Evolutionary conservation across 2,113 vertebrate species (phyloP), one percentile per base, ranked within the genome.

Genomic region (Noctilio leporinus): DNA sequence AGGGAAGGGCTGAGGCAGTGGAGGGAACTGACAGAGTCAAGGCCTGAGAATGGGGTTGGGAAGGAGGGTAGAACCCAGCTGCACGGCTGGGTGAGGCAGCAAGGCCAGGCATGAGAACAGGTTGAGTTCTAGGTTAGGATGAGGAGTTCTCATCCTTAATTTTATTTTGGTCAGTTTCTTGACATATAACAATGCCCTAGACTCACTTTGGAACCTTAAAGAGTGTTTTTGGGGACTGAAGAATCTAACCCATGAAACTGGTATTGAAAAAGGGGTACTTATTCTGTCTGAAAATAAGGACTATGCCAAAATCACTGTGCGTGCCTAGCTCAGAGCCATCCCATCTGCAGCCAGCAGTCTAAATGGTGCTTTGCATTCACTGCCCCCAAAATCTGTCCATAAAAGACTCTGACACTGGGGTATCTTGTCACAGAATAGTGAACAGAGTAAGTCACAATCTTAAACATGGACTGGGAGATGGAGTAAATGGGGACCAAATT

Each of bases 61-160:
- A 11, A 51, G 65, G 81, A 8, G 55, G 28, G 38, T 0, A 40
- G 67, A 62, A 55, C 51, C 16, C 15, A 17, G 78, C 14, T 2
- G 30, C 33, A 26, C 30, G 19, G 47, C 26, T 72, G 65, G 20
- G 43, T 30, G 38, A 26, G 49, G 49, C 26, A 6, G 45, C 57
- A 14, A n/a, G 33, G 16, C 28, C 55, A 62, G 80, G 40, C 12
- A 24, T 1, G 0, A 16, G 30, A 33, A 70, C 0, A 4, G 35
- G 62, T 3, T 9, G 20, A 49, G 49, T 12, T 73, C 35, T 2
- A 20, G 19, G 40, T 0, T 51, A n/a, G 53, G 75, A 35, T 14
- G 4, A 30, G 40, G 51, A 28, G 33, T 12, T 17, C 11, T 40
- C 19, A 19, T 26, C 40, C 62, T 33, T 81, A 64, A 69, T 38